Percentiles rank a stretch among this genome's conserved stretches.
phyloP scores from a whole-genome alignment of 1,140 invertebrate species.

The Papilio aristodemus region DNA sequence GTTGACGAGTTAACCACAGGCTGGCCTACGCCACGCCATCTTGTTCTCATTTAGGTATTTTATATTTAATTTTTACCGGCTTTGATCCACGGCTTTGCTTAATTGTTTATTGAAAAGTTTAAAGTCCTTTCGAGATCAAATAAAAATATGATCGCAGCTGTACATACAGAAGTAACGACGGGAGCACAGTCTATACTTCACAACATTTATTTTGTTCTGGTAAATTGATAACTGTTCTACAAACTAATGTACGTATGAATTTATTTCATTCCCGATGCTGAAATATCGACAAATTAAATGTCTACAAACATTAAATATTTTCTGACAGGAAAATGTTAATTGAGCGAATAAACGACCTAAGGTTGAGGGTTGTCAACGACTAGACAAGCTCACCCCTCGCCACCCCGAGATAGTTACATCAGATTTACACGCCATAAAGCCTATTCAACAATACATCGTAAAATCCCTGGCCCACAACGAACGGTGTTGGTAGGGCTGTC shows the following conservation, averaged over 20 bases:
- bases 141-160: too few relatives aligned
- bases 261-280: too few relatives aligned
- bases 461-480: slow-evolving; percentile 32
- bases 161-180: too few relatives aligned
- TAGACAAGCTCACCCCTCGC: slow-evolving; percentile 15
- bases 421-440: slow-evolving; percentile 54
- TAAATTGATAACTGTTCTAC: too few relatives aligned
- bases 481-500: background rate
- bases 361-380: background rate
- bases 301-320: background rate
- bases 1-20: slow-evolving; percentile 24
- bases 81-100: slow-evolving; percentile 15
- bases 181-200: too few relatives aligned
- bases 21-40: slow-evolving; percentile 27
- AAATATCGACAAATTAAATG: too few relatives aligned
- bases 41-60: slow-evolving; percentile 22
- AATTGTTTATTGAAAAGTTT: background rate
- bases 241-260: too few relatives aligned
- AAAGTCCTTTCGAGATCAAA: too few relatives aligned
- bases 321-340: background rate
- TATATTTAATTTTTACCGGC: background rate
- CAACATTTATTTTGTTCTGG: too few relatives aligned
- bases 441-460: slow-evolving; percentile 43
- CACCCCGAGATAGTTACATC: slow-evolving; percentile 39
- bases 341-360: background rate